A percentile compares a stretch with the other conserved stretches of the same genome.
These are phyloP conservation scores for Hirudo medicinalis DNA, from an alignment of 1,140 invertebrate genomes.

Conservation along the genomic window DNA sequence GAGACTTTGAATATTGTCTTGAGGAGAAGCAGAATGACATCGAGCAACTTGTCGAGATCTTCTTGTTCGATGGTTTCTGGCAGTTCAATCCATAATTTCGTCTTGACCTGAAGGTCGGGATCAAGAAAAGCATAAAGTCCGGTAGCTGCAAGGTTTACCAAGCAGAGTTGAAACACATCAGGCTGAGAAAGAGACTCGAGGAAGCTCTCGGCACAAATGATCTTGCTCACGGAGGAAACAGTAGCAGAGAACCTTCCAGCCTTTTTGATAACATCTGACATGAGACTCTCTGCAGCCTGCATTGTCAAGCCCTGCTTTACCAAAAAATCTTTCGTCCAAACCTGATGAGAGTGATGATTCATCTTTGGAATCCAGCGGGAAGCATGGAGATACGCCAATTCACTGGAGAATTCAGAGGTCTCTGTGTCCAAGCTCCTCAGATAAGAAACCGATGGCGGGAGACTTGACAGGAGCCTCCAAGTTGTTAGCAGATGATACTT, in stretches of 20 bases:
- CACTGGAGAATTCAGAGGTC: conserved; percentile 30
- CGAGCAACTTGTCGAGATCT: too few species aligned
- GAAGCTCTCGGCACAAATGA: conserved; percentile 51
- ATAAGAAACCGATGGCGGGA: conserved; percentile 75
- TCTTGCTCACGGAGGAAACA: conserved; percentile 54
- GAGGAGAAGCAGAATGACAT: too few species aligned
- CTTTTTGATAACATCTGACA: conserved; percentile 54
- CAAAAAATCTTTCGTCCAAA: conserved; percentile 62
- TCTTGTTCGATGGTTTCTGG: too few species aligned
- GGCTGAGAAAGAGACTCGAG: conserved; percentile 24
- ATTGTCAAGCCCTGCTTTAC: conserved; percentile 77
- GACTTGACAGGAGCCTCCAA: conserved; percentile 62
- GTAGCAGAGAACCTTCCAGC: conserved; percentile 30
- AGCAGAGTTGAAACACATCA: too few species aligned
- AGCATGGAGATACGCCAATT: conserved; percentile 52
- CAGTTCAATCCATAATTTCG: too few species aligned
- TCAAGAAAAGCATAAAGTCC: too few species aligned
- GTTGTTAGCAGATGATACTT: conserved; percentile 51
- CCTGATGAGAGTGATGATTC: conserved; percentile 56
- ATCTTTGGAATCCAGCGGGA: conserved; percentile 61
- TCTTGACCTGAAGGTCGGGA: too few species aligned
- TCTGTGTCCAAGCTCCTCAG: conserved; percentile 59
- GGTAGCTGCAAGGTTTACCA: too few species aligned
- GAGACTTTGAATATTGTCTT: too few species aligned
- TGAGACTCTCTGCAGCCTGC: conserved; percentile 60